Percentiles rank a stretch among this genome's conserved stretches.
Conservation (phyloP, 2,888 invertebrate species). For the Dryobotodes eremita region DNA sequence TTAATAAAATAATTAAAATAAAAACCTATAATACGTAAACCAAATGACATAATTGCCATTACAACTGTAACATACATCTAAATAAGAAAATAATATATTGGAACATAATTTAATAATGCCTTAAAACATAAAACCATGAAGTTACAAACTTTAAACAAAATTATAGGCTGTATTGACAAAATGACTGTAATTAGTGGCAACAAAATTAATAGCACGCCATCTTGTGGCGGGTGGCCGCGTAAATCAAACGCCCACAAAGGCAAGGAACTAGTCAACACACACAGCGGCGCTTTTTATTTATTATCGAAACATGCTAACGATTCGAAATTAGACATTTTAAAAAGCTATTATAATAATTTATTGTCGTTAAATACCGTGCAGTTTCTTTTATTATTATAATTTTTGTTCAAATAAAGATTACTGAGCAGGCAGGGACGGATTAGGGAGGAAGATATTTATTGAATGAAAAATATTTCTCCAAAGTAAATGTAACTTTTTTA, state of each 20-base stretch:
- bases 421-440: slow-evolving; percentile 32
- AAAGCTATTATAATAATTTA: slow-evolving; percentile 53
- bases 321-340: slow-evolving; percentile 56
- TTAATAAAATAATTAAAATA: not conserved
- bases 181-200: slow-evolving; percentile 59
- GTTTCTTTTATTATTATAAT: slow-evolving; percentile 4
- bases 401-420: slow-evolving; percentile 4
- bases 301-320: slow-evolving; percentile 66
- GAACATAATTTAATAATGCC: slow-evolving; percentile 16
- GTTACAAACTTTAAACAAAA: slow-evolving; percentile 38
- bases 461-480: not conserved
- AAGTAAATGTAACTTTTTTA: not conserved
- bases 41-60: not conserved
- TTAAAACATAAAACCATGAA: not conserved
- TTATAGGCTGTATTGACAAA: slow-evolving; percentile 42
- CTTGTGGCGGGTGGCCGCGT: slow-evolving; percentile 70
- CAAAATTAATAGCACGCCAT: slow-evolving; percentile 64
- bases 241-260: slow-evolving; percentile 76
- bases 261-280: slow-evolving; percentile 43
- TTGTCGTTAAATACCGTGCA: slow-evolving; percentile 13
- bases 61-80: not conserved
- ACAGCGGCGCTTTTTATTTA: slow-evolving; percentile 52
- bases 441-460: not conserved
- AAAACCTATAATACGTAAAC: not conserved
- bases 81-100: slow-evolving; percentile 2